phyloP scores from a whole-genome alignment of 35 echinoderm and acorn worm species.

The Apostichopus parvimensis region DNA sequence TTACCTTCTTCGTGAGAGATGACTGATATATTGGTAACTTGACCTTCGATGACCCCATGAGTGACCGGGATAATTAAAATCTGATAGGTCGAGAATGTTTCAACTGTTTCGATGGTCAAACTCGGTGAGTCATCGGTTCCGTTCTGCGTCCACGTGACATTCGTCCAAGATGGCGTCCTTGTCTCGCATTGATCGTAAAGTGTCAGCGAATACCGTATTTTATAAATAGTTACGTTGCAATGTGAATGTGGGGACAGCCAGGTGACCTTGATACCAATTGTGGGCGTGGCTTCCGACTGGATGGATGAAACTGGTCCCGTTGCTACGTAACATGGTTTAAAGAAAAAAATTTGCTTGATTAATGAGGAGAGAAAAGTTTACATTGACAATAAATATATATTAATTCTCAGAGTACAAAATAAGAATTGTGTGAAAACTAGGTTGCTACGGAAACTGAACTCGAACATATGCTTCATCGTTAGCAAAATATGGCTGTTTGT shows the following conservation, averaged over 20 bases:
- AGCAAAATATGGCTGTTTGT: no score
- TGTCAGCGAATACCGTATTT: constrained; percentile 16
- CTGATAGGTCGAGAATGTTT: constrained; percentile 16
- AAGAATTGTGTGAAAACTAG: no score
- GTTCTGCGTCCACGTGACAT: neutral
- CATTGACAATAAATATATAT: no score
- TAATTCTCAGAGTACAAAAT: no score
- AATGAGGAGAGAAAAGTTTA: no score
- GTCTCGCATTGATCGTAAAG: constrained; percentile 4
- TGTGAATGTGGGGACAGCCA: neutral
- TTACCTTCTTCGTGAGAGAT: constrained; percentile 4
- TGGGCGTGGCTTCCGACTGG: neutral
- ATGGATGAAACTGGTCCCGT: constrained; percentile 15
- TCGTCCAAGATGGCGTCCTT: constrained; percentile 10
- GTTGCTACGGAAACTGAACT: no score
- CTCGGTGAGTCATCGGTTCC: constrained; percentile 6
- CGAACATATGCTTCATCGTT: no score
- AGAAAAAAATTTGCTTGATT: neutral
- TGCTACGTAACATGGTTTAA: neutral
- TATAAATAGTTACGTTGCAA: constrained; percentile 17
- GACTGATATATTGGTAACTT: constrained; percentile 2
- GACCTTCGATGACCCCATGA: neutral
- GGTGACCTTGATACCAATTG: neutral
- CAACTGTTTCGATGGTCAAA: neutral
- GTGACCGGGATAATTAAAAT: constrained; percentile 5